Evolutionary conservation across 1,140 invertebrate species (phyloP).

Genomic region (Drosophila funebris): DNA sequence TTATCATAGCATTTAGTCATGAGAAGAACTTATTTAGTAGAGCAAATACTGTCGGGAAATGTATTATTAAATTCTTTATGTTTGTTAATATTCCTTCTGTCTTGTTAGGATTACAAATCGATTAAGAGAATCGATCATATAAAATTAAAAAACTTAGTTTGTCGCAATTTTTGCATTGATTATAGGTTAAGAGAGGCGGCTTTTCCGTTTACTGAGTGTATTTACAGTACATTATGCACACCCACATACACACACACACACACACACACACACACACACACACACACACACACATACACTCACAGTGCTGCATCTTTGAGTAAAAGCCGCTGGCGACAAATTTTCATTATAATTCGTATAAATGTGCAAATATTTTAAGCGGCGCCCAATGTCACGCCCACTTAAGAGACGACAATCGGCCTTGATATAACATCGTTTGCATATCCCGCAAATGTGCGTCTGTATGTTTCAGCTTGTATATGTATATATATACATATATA

Average conservation of each 20-base stretch:
- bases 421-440: slow-evolving; percentile 17
- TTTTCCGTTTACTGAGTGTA: neutral
- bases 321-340: slow-evolving; percentile 50
- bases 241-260: neutral
- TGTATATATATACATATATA: slow-evolving; percentile 9
- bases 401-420: slow-evolving; percentile 12
- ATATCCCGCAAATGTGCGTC: slow-evolving; percentile 1
- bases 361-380: slow-evolving; percentile 74
- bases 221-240: neutral
- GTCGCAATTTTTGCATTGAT: too few species aligned
- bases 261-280: neutral
- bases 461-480: neutral
- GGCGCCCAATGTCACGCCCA: slow-evolving; percentile 24
- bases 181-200: too few species aligned
- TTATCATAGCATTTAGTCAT: too few species aligned
- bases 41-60: too few species aligned
- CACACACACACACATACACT: neutral
- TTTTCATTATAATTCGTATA: slow-evolving; percentile 65
- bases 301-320: slow-evolving; percentile 5
- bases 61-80: too few species aligned
- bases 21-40: too few species aligned
- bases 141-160: too few species aligned
- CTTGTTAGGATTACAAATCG: too few species aligned
- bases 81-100: too few species aligned
- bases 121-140: too few species aligned